Evolutionary conservation across 2,113 vertebrate genomes (phyloP), one percentile per base, ranked within the genome.

Genomic region (Meriones unguiculatus): DNA sequence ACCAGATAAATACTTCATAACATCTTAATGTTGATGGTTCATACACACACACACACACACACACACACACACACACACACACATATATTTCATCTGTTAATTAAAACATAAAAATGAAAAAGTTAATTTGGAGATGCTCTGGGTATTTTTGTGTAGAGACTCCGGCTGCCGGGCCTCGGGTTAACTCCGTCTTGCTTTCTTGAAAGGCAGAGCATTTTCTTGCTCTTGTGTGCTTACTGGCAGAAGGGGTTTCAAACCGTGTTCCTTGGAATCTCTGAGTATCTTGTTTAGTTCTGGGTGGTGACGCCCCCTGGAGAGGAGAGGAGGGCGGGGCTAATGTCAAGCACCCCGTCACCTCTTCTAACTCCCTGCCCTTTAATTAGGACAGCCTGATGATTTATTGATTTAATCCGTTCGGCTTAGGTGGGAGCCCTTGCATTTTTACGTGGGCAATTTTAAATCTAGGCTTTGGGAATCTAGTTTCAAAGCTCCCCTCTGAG

Each of bases 401-500:
- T 41, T 22, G 8, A 41, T 57, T 89, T 93, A 59, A 52, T 85
- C 86, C n/a, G 28, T 81, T 94, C 52, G 65, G 22, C 93, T 95
- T 92, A 86, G 52, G 77, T 70, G 82, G 57, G 67, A 95, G 64
- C 84, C 77, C 22, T 46, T 84, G 41, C 80, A 30, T 57, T 24
- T 11, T 10, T 92, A 57, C 57, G 59, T 13, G 25, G 52, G 59
- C 24, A 81, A 38, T 59, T 87, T 90, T 64, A 91, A 96, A 80
- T 94, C 57, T 89, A 30, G 72, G 87, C 73, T 91, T n/a, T 91
- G 80, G 87, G 75, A 85, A n/a, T 41, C 59, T 4, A 67, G 57
- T 7, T 89, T 38, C 87, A 77, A 97, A 82, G 24, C 57, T 72
- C 25, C 70, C 41, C 67, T 88, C 75, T 35, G 84, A 95, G 70